These are phyloP conservation scores for Nudaria mundana DNA, from an alignment of 2,888 invertebrate species.

Conservation along the genomic window DNA sequence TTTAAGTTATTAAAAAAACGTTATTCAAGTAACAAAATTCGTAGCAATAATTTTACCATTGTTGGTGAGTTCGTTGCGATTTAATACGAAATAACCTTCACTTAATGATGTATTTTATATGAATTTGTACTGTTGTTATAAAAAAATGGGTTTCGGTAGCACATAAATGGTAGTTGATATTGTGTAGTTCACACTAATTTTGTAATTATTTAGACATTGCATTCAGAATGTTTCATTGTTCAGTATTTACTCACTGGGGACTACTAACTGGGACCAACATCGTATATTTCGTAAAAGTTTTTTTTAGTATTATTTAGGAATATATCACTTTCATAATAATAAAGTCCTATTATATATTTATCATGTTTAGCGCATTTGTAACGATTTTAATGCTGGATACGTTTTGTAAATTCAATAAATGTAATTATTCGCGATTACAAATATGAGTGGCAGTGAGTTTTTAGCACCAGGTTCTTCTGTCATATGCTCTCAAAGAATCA, in stretches of 20 bases:
- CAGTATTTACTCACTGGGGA: conserved; percentile 5
- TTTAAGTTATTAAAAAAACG: conserved; percentile 66
- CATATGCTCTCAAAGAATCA: no score
- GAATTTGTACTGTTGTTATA: conserved; percentile 26
- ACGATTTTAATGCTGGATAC: no score
- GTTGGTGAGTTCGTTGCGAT: conserved; percentile 57
- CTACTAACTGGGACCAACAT: conserved; percentile 22
- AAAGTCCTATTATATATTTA: no score
- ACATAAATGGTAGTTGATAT: conserved; percentile 30
- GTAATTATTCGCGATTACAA: no score
- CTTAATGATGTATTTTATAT: conserved; percentile 14
- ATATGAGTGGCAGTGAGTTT: no score
- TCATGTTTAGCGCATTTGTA: no score
- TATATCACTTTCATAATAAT: background rate
- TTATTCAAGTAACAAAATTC: conserved; percentile 47
- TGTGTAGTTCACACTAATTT: conserved; percentile 21
- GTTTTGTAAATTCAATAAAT: no score
- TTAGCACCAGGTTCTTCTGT: no score
- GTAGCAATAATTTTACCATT: conserved; percentile 48
- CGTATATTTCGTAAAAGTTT: conserved; percentile 5
- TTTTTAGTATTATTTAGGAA: background rate
- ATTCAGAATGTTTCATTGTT: conserved; percentile 4
- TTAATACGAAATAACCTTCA: conserved; percentile 23
- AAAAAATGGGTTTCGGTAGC: conserved; percentile 37
- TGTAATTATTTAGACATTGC: conserved; percentile 14